Conservation (phyloP, 2,113 vertebrate species). For the Mastomys coucha region DNA sequence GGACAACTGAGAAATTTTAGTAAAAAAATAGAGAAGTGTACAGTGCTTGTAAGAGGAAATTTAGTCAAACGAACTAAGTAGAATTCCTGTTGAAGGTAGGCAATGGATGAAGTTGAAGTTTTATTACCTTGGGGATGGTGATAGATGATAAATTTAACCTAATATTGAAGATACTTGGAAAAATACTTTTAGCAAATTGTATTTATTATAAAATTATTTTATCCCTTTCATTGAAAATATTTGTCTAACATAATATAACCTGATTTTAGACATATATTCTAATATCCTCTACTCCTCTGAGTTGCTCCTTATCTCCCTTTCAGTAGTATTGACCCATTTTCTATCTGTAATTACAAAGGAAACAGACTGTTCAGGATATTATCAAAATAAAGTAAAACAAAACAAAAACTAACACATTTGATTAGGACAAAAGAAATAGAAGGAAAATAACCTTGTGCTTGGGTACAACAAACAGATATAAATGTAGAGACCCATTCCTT, state of each 20-base stretch:
- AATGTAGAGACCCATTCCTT: background rate
- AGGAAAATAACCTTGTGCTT: background rate
- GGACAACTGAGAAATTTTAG: background rate
- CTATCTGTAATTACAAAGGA: background rate
- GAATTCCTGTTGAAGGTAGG: background rate
- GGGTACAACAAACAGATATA: background rate
- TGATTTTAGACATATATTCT: background rate
- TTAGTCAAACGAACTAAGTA: background rate
- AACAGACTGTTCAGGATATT: background rate
- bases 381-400: background rate
- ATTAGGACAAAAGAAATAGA: background rate
- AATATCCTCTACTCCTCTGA: background rate
- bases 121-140: background rate
- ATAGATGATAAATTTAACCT: background rate
- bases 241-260: background rate
- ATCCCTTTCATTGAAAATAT: background rate
- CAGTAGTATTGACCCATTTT: background rate
- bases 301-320: too few species aligned
- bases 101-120: rapidly evolving
- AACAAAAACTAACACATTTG: background rate
- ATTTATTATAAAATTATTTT: background rate
- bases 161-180: background rate
- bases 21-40: background rate
- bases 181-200: background rate
- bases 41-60: too few species aligned